phyloP scores from a whole-genome alignment of 2,888 invertebrate genomes.

The Sclerodermus sp. region DNA sequence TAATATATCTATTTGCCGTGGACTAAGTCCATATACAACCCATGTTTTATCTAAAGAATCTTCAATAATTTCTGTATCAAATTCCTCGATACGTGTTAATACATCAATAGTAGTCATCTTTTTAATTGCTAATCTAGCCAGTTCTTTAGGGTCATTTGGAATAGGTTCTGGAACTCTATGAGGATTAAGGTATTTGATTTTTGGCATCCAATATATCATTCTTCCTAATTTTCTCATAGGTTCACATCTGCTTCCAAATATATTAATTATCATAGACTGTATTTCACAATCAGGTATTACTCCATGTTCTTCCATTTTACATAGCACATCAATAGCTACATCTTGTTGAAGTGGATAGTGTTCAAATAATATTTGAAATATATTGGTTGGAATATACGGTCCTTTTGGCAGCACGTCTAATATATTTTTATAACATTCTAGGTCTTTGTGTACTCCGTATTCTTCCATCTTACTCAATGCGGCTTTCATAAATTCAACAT shows the following conservation, averaged over 20 bases:
- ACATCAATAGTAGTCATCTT: conserved; percentile 84
- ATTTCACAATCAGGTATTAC: conserved; percentile 91
- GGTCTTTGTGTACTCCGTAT: conserved; percentile 84
- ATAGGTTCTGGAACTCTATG: conserved; percentile 78
- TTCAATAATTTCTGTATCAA: conserved; percentile 70
- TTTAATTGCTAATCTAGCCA: conserved; percentile 81
- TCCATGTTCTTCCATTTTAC: conserved; percentile 92
- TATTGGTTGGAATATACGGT: conserved; percentile 79
- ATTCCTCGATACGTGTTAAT: conserved; percentile 67
- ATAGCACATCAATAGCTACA: conserved; percentile 84
- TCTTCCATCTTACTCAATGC: conserved; percentile 86
- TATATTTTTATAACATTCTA: conserved; percentile 83
- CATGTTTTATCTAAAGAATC: conserved; percentile 86
- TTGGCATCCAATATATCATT: conserved; percentile 92
- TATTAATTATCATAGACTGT: conserved; percentile 77
- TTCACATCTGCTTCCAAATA: conserved; percentile 79
- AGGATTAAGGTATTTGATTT: conserved; percentile 87
- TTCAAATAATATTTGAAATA: conserved; percentile 86
- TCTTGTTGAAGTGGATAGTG: conserved; percentile 97
- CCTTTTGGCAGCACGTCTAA: conserved; percentile 88
- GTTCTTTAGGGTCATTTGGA: conserved; percentile 75
- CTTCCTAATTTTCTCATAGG: conserved; percentile 76
- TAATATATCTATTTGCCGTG: conserved; percentile 72
- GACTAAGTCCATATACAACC: conserved; percentile 87
- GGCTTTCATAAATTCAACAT: conserved; percentile 92